Base-by-base conservation (phyloP, 2,888 invertebrate genomes). In the Eudasyphora cyanicolor region DNA sequence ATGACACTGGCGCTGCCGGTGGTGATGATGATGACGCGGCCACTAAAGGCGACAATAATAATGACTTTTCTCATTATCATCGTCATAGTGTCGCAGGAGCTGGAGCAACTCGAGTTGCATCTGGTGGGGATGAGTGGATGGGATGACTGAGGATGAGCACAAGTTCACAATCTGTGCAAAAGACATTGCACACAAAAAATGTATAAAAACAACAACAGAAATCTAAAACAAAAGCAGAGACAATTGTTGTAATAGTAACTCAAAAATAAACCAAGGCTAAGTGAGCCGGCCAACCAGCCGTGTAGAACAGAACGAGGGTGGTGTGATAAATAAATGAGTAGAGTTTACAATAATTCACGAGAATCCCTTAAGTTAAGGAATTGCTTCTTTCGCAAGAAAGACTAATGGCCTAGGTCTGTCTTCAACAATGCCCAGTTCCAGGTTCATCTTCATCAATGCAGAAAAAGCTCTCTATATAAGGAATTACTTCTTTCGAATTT, bases 121-220 rank as follows among this genome's bases (percentile, higher is more conserved):
- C 57, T 38, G 45, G 45, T 45, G 45, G n/a, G n/a, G n/a, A 12
- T 45, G 8, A 32, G 32, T 6, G 32, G 17, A 69, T 82, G n/a
- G n/a, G n/a, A n/a, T n/a, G n/a, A n/a, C n/a, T n/a, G 76, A 77
- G 69, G 79, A 83, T 83, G 71, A 81, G 81, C 84, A 84, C 84
- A 84, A 84, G 84, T 81, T 81, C 81, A 75, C 81, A 79, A 79
- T 84, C 81, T 76, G 84, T 69, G 73, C 60, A 49, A 76, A 69
- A 79, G 51, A 60, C 73, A 79, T 19, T 21, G 62, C 76, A 76
- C 54, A 29, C 21, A 73, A 79, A 12, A 35, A 67, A 10, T 57
- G 62, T 67, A 35, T 7, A 57, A 71, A 24, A 19, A 38, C 45
- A 60, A 51, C 27, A 8, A 38, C 7, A 38, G 10, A 38, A 38